phyloP scores from a whole-genome alignment of 2,113 vertebrate species.

The Amphiprion percula region DNA sequence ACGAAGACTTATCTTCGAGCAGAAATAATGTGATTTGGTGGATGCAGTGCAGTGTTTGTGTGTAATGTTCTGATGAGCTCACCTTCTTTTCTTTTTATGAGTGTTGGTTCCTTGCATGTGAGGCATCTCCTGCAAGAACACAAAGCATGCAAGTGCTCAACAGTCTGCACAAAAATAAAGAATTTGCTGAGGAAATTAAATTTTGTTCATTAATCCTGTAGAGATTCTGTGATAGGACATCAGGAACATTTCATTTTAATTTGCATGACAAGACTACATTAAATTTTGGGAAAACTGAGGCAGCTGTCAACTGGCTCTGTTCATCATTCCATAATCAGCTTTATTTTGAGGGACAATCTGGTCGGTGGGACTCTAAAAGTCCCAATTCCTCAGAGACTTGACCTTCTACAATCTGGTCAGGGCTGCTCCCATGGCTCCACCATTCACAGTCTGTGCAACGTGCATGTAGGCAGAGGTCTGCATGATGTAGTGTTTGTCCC shows the following conservation, averaged over 20 bases:
- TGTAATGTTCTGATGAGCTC: conserved; percentile 18
- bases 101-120: conserved; percentile 55
- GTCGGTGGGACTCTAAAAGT: not conserved
- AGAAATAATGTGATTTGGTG: not conserved
- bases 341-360: conserved; percentile 50
- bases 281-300: conserved; percentile 1
- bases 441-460: not conserved
- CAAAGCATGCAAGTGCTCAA: conserved; percentile 8
- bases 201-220: not conserved
- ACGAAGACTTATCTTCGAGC: not conserved
- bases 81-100: conserved; percentile 82
- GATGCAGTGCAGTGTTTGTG: not conserved
- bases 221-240: not conserved
- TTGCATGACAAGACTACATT: conserved; percentile 10
- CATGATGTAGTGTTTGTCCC: not conserved
- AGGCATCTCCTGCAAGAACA: conserved; percentile 76
- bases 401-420: not conserved
- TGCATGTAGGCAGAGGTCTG: not conserved
- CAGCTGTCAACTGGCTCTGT: conserved; percentile 53
- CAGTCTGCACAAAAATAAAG: not conserved
- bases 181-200: not conserved
- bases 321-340: conserved; percentile 73
- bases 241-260: conserved; percentile 24
- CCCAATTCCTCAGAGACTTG: conserved; percentile 32
- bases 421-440: conserved; percentile 4